A percentile compares a stretch with the other conserved stretches of the same genome.
These are phyloP conservation scores for Mizuhopecten yessoensis DNA, from an alignment of 1,140 invertebrate species.

Conservation along the genomic window DNA sequence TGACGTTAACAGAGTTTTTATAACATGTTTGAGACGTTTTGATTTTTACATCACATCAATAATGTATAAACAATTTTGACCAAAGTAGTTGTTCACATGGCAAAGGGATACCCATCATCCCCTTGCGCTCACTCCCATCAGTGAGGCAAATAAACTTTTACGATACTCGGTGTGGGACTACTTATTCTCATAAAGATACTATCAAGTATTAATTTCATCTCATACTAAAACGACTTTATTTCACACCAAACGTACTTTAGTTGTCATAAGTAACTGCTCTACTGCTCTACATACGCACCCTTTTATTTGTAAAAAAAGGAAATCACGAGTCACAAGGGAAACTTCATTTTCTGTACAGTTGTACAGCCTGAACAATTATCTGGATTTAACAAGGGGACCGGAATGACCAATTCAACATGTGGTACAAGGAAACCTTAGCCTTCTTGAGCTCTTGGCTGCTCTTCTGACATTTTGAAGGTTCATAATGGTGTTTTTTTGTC, in stretches of 20 bases:
- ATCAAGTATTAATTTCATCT: background rate
- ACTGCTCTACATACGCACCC: background rate
- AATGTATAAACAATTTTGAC: background rate
- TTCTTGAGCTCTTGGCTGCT: no score
- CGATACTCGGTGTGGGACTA: slow-evolving; percentile 4
- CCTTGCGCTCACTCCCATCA: background rate
- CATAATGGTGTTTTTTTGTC: no score
- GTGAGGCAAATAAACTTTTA: slow-evolving; percentile 15
- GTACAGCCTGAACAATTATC: no score
- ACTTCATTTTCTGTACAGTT: no score
- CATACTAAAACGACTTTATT: background rate
- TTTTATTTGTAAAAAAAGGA: background rate
- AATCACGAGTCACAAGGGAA: no score
- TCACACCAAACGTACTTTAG: background rate
- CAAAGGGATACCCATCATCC: background rate
- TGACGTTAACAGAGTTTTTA: background rate
- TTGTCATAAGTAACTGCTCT: background rate
- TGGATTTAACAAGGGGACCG: no score
- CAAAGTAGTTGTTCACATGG: background rate
- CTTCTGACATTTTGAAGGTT: no score
- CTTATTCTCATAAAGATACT: background rate
- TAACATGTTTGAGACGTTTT: background rate
- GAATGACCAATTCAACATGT: no score
- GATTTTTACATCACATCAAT: background rate
- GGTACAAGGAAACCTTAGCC: no score